Percentiles rank a stretch among this genome's conserved stretches.
Conservation (phyloP, 2,113 vertebrate genomes). For the Ancistrus triradiatus region DNA sequence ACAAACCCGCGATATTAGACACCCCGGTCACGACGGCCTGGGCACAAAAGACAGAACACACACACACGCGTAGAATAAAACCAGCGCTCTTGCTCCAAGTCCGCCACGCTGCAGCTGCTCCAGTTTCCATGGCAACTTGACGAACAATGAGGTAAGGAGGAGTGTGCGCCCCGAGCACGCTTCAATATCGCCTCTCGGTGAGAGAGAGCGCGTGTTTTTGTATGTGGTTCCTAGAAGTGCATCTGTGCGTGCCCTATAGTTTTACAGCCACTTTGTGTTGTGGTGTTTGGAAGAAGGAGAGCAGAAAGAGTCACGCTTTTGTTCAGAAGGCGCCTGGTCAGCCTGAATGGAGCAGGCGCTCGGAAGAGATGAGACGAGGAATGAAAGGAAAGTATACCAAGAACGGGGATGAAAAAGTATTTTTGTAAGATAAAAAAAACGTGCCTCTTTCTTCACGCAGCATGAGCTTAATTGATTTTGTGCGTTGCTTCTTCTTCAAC, state of each 20-base stretch:
- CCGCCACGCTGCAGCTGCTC: slow-evolving; percentile 90
- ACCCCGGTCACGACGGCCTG: slow-evolving; percentile 74
- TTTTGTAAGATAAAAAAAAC: too few species aligned
- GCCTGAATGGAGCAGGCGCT: slow-evolving; percentile 37
- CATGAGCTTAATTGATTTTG: too few species aligned
- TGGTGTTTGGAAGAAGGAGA: slow-evolving; percentile 28
- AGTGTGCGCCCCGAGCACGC: slow-evolving; percentile 46
- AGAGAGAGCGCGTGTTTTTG: slow-evolving; percentile 45
- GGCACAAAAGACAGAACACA: slow-evolving; percentile 64
- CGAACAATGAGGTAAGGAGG: slow-evolving; percentile 79
- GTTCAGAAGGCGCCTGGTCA: slow-evolving; percentile 53
- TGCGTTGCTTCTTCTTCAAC: too few species aligned
- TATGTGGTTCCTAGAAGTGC: slow-evolving; percentile 60
- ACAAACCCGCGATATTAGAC: slow-evolving; percentile 76
- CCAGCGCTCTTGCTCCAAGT: slow-evolving; percentile 64
- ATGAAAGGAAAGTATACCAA: neutral
- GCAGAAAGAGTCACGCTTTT: slow-evolving; percentile 22
- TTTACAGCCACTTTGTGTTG: slow-evolving; percentile 29
- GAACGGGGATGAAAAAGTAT: neutral
- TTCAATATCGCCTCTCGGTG: slow-evolving; percentile 51
- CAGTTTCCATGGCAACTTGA: slow-evolving; percentile 79
- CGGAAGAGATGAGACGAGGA: neutral
- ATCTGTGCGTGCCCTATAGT: slow-evolving; percentile 63
- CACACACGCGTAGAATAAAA: slow-evolving; percentile 57
- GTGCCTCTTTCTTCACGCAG: too few species aligned